Conservation (phyloP, 2,888 invertebrate species). For the Micropterix aruncella region DNA sequence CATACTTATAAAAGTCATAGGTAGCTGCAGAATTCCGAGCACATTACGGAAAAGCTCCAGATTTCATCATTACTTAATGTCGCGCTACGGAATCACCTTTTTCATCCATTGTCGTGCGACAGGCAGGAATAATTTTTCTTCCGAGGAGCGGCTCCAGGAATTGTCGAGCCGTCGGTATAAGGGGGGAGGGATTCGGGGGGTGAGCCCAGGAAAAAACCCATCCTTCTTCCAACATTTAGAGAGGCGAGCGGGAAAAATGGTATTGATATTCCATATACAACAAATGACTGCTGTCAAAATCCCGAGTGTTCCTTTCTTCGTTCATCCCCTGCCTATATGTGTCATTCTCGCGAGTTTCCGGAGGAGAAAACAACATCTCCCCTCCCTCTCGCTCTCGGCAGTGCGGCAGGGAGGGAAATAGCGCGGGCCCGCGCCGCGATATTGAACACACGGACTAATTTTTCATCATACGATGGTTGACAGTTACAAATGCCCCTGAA, state of each 20-base stretch:
- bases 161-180: no score
- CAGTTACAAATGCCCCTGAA: constrained; percentile 41
- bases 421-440: neutral
- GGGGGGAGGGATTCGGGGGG: no score
- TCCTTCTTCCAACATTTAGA: neutral
- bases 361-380: constrained; percentile 27
- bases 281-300: constrained; percentile 41
- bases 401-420: neutral
- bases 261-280: constrained; percentile 45
- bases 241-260: constrained; percentile 22
- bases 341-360: constrained; percentile 31
- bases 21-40: no score
- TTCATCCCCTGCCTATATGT: constrained; percentile 43
- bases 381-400: constrained; percentile 15
- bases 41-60: no score
- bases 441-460: constrained; percentile 35
- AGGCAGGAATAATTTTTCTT: neutral
- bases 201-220: neutral
- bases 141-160: neutral
- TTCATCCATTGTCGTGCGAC: neutral
- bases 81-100: neutral
- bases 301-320: constrained; percentile 41
- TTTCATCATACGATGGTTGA: constrained; percentile 43
- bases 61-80: no score
- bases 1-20: no score